Evolutionary conservation across 1,140 invertebrate species (phyloP), one percentile per base, ranked within the genome.

Genomic region (Nautilus pompilius): DNA sequence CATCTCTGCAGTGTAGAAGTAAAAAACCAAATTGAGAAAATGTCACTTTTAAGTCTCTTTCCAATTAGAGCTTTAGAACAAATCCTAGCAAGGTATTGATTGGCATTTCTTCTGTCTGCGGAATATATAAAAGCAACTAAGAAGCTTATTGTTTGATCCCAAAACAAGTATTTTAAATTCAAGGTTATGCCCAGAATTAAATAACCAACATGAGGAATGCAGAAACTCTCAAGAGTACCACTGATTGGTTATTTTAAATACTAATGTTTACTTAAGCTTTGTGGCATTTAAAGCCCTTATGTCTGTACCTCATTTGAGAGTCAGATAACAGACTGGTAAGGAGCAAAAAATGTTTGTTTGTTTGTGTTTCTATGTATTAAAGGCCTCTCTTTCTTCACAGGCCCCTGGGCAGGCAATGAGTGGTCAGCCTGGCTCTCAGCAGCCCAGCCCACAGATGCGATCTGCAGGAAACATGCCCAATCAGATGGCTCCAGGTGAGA

Each of bases 391-490:
- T 45, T 33, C 51, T 57, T 60, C 65, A 48, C 58, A 74, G 74
- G 69, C 74, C 2, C 72, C 72, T 51, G 72, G 68, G 30, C 74
- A 74, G 59, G 29, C 36, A 46, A 53, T 15, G 46, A 53, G 51
- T 22, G 58, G 34, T 34, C 49, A 48, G 60, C 22, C 36, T 8
- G 17, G 60, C 53, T 55, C 57, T 24, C 67, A 56, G 20, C 65
- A 62, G 30, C 54, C 55, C 20, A 69, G 60, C 20, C 48, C 67
- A 30, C 66, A 66, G 57, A 76, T 74, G 70, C 66, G 70, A 48
- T 64, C 69, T 8, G 61, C 72, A 17, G 61, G 63, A 17, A 68
- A 61, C 28, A 70, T 74, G 61, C 58, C 68, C n/a, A 68, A 64
- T 49, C 68, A 69, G 45, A 70, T 68, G 59, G 60, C 59, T 17